Conservation (phyloP, 2,888 invertebrate genomes). For the Thecophora atra region DNA sequence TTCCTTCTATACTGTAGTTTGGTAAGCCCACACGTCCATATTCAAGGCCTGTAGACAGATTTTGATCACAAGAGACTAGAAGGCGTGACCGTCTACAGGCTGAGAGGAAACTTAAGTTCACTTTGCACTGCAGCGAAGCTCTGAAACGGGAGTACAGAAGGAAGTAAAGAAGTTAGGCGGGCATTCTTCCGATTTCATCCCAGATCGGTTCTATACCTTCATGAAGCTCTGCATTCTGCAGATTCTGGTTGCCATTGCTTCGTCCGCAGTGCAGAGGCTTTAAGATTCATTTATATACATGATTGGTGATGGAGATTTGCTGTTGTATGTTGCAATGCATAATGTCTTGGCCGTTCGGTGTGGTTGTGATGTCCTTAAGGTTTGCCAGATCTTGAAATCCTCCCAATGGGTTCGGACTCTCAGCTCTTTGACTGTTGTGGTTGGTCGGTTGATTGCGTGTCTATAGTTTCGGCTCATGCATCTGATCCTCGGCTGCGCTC, state of each 20-base stretch:
- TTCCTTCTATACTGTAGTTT: conserved; percentile 10
- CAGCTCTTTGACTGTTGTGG: background rate
- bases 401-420: conserved; percentile 11
- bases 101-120: background rate
- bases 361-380: background rate
- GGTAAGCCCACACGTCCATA: background rate
- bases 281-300: conserved; percentile 1
- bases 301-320: background rate
- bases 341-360: background rate
- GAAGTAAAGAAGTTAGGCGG: background rate
- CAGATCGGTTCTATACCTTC: background rate
- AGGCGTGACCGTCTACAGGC: background rate
- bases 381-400: background rate
- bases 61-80: background rate
- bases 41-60: background rate
- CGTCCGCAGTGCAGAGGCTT: conserved; percentile 10
- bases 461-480: conserved; percentile 28
- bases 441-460: conserved; percentile 18
- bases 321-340: background rate
- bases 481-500: conserved; percentile 45
- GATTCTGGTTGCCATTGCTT: background rate
- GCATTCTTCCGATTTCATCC: no score
- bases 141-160: background rate
- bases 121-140: background rate
- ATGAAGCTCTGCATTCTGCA: background rate